Evolutionary conservation across 2,113 vertebrate species (phyloP), one percentile per base, ranked within the genome.

Genomic region (Merops nubicus): DNA sequence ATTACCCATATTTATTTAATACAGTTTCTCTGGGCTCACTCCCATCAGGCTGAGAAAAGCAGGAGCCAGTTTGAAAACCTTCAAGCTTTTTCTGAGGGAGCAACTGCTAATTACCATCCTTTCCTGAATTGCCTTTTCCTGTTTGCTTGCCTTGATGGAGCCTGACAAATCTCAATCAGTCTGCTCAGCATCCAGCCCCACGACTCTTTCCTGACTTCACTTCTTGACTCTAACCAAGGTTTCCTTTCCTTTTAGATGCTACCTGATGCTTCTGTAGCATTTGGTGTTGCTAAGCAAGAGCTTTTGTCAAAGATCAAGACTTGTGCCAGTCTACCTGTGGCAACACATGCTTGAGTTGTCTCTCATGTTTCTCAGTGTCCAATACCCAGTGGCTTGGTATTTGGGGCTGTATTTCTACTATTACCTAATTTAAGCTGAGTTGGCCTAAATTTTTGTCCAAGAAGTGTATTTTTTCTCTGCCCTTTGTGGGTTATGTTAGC

Each of bases 271-370:
- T 93, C 91, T 95, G 23, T 43, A 85, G 56, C 53, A 89, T 75
- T 93, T 91, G 69, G 70, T 93, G 50, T 90, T 65, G 77, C 76
- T 91, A 86, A 95, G 54, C 42, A 93, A 83, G 57, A 40, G 45
- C 34, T 95, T 94, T 98, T 95, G 72, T 92, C 85, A 85, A 91
- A 64, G 48, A 89, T 84, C 75, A 96, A 68, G 94, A 43, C 36
- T 87, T 85, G 43, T 92, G 79, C 89, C 95, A 57, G 36, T 81
- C 84, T 95, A 57, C 91, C 89, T 93, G 78, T 92, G 79, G 45
- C 78, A 95, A 68, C 54, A 85, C 38, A 69, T 92, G 18, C 70
- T 93, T 87, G 36, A 60, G 64, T 45, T 22, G 29, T 43, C 10
- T 33, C 63, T n/a, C 42, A 16, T 78, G 96, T 96, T 96, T 81